Percentiles rank a stretch among this genome's conserved stretches.
phyloP scores from a whole-genome alignment of 37 sponge, comb jelly and placozoan genomes.

The Aphrocallistes beatrix region DNA sequence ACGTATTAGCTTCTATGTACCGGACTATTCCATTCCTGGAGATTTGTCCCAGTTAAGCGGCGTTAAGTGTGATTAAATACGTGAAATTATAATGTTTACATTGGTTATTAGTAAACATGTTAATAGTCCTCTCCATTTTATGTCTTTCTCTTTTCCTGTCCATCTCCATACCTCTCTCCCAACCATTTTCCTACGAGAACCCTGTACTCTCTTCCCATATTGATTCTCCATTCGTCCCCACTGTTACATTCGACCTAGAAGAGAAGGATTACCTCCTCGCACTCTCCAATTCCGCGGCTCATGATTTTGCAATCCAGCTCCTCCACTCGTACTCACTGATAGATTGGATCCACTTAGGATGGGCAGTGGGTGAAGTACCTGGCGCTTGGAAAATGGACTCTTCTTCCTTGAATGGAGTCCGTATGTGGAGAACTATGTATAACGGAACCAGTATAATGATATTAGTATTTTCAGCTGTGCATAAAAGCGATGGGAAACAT shows the following conservation, averaged over 20 bases:
- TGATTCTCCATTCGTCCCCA: neutral
- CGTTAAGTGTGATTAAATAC: too few relatives aligned
- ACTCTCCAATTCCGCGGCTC: neutral
- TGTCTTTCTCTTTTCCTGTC: neutral
- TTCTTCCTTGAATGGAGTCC: neutral
- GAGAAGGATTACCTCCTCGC: neutral
- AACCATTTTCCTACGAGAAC: neutral
- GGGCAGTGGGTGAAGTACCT: neutral
- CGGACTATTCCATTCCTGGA: too few relatives aligned
- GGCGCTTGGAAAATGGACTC: neutral
- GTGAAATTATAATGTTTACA: too few relatives aligned
- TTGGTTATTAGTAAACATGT: too few relatives aligned
- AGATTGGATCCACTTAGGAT: neutral
- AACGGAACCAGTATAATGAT: neutral
- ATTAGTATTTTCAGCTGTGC: neutral
- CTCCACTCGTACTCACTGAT: neutral
- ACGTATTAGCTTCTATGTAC: too few relatives aligned
- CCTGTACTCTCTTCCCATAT: neutral
- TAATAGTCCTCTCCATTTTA: neutral
- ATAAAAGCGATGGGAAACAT: neutral
- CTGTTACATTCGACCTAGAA: neutral
- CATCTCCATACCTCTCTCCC: neutral
- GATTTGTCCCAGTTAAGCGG: too few relatives aligned
- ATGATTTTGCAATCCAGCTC: neutral
- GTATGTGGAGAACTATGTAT: neutral